A percentile compares a stretch with the other conserved stretches of the same genome.
phyloP scores from a whole-genome alignment of 2,888 invertebrate species.

The Campopleginae sp. region DNA sequence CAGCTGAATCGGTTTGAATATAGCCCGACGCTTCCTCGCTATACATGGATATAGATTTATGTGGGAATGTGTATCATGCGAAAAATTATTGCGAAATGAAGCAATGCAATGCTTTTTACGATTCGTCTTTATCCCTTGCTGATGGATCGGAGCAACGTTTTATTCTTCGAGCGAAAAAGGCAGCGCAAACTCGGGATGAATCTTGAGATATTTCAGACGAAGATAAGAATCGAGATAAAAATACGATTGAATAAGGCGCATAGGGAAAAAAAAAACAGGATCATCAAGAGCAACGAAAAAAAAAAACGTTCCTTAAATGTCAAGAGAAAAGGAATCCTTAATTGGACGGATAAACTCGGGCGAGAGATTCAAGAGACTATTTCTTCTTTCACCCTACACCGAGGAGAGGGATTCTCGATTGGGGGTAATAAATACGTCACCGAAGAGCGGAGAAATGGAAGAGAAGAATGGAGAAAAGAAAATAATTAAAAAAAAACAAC shows the following conservation, averaged over 20 bases:
- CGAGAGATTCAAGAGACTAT: conserved; percentile 61
- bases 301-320: conserved; percentile 61
- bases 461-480: conserved; percentile 36
- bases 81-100: not conserved
- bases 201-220: not conserved
- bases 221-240: not conserved
- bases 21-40: too few species aligned
- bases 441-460: conserved; percentile 28
- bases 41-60: not conserved
- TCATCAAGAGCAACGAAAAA: conserved; percentile 20
- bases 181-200: not conserved
- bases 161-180: not conserved
- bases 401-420: conserved; percentile 63
- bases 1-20: conserved; percentile 28
- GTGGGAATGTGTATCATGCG: not conserved
- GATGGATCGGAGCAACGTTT: not conserved
- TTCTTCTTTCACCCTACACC: conserved; percentile 33
- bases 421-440: conserved; percentile 70
- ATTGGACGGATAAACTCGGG: conserved; percentile 68
- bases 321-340: conserved; percentile 61
- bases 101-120: not conserved
- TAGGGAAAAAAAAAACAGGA: conserved; percentile 19
- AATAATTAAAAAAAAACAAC: conserved; percentile 16
- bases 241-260: conserved; percentile 14
- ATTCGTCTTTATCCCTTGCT: conserved; percentile 8